Evolutionary conservation across 2,113 vertebrate genomes (phyloP).

Genomic region (Phrynocephalus versicolor): DNA sequence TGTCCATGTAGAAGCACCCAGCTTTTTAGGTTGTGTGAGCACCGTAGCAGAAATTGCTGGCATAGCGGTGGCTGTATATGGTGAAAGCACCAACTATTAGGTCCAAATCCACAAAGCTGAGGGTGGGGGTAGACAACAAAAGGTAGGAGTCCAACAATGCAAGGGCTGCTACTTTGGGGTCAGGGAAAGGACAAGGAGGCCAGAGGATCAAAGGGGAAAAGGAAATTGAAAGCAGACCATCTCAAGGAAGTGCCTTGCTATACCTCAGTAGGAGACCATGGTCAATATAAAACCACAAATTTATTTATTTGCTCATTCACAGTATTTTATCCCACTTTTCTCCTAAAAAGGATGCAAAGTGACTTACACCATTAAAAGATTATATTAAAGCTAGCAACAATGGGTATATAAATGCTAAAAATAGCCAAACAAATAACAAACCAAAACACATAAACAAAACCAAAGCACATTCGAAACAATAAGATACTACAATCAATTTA

Average conservation of each 20-base stretch:
- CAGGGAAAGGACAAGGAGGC: background rate
- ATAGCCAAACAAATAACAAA: no score
- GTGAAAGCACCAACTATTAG: background rate
- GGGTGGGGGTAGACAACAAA: background rate
- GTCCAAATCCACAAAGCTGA: background rate
- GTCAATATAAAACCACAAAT: no score
- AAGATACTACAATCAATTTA: no score
- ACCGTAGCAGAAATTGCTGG: background rate
- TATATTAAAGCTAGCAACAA: no score
- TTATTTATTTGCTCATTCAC: no score
- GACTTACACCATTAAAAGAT: no score
- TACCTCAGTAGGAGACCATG: no score
- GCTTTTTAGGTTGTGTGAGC: background rate
- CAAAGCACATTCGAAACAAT: no score
- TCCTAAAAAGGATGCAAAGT: no score
- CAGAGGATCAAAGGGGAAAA: background rate
- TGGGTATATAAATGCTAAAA: no score
- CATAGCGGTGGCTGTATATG: background rate
- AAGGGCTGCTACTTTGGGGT: background rate
- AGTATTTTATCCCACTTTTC: no score
- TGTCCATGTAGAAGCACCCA: background rate
- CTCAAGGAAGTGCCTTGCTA: background rate
- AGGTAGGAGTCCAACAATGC: background rate
- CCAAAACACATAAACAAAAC: no score
- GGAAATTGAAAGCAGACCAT: background rate